A percentile compares a stretch with the other conserved stretches of the same genome.
phyloP scores from a whole-genome alignment of 2,888 invertebrate genomes.

The Drosophila gaucha region DNA sequence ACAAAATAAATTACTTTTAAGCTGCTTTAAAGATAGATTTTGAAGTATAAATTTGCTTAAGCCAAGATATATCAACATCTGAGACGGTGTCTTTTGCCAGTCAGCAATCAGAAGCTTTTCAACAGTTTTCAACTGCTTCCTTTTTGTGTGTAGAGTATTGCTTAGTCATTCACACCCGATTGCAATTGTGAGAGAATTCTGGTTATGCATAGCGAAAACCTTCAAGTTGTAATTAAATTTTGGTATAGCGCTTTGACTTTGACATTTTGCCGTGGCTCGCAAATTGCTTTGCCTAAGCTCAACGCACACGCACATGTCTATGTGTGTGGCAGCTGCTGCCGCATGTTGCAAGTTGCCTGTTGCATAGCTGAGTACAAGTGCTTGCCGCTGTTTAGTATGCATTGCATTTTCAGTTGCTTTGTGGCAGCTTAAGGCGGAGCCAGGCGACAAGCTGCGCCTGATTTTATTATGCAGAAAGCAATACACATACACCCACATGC shows the following conservation, averaged over 20 bases:
- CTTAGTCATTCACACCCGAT: not conserved
- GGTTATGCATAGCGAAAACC: slow-evolving; percentile 38
- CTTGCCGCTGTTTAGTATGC: slow-evolving; percentile 65
- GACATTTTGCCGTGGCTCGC: slow-evolving; percentile 14
- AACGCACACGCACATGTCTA: not conserved
- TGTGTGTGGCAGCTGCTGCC: slow-evolving; percentile 1
- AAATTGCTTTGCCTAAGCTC: slow-evolving; percentile 38
- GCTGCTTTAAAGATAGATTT: too few species aligned
- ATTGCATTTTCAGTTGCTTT: slow-evolving; percentile 66
- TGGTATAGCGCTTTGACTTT: slow-evolving; percentile 13
- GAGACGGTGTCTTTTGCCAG: too few species aligned
- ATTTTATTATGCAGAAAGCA: slow-evolving; percentile 76
- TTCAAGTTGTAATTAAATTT: slow-evolving; percentile 75
- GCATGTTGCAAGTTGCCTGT: slow-evolving; percentile 34
- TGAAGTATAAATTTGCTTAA: too few species aligned
- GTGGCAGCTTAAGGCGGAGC: slow-evolving; percentile 44
- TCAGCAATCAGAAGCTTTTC: too few species aligned
- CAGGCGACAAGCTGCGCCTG: slow-evolving; percentile 51
- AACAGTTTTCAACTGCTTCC: too few species aligned
- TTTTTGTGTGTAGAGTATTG: not conserved
- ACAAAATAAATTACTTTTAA: too few species aligned
- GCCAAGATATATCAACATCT: too few species aligned
- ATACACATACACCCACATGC: slow-evolving; percentile 28
- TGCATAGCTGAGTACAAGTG: slow-evolving; percentile 50
- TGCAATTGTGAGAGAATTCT: not conserved